Base-by-base conservation (phyloP, 2,888 invertebrate genomes). In the Tachystola acroxantha region DNA sequence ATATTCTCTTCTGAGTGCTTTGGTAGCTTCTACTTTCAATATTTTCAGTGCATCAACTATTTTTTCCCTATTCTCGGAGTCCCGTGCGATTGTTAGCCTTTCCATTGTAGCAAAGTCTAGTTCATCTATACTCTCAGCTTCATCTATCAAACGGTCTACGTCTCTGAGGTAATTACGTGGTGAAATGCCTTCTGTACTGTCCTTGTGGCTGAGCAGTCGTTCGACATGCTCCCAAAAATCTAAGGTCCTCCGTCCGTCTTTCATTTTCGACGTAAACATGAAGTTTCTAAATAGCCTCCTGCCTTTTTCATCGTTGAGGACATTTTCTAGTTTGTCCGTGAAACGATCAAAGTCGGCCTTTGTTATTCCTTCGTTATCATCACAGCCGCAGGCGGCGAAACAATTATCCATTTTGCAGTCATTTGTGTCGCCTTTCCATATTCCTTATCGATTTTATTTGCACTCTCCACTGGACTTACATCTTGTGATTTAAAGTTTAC, bases 281-380 rank as follows among this genome's bases (percentile, higher is more conserved):
- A 81, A 88, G 53, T 79, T 80, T 39, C 82, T 70, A 40, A 88
- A 87, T 10, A 86, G 50, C 42, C 71, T 70, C 37, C 82, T 68
- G 0, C 87, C 86, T 45, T 79, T 86, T 39, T 82, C 81, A 43
- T 87, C 79, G 35, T 70, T 79, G 28, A 88, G 67, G 26, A 88
- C 76, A 57, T 88, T 87, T 60, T 88, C 86, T 46, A 88, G 82
- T 62, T 71, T 82, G 50, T 88, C 88, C 37, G 87, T 86, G 46
- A 72, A 88, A 26, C 86, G 77, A 52, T 88, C 88, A 47, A 87
- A 76, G 53, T 88, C 88, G 5, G 82, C 69, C 57, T 75, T 81
- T 28, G 81, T 81, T 39, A 86, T 61, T 34, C 77, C 74, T 59
- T 80, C 80, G 32, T 66, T 64, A 46, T 77, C 74, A 46, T 80